Percentiles rank a stretch among this genome's conserved stretches.
Evolutionary conservation across 2,888 invertebrate species (phyloP).

Genomic region (Lottia scabra): DNA sequence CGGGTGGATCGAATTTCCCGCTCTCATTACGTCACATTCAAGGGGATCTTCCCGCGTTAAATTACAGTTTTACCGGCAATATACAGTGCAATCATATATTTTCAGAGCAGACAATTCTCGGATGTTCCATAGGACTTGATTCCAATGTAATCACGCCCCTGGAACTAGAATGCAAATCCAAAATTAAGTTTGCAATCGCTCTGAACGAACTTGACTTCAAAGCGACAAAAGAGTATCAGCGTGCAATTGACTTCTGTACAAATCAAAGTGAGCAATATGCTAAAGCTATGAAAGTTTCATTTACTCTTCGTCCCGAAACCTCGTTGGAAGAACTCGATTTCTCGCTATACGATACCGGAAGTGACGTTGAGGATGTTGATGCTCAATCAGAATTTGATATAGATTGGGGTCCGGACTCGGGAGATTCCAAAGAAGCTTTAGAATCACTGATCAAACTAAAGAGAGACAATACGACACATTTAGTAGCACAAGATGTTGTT

Average conservation of each 20-base stretch:
- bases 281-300: constrained; percentile 42
- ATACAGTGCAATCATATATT: constrained; percentile 35
- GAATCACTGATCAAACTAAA: neutral
- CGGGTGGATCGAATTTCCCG: constrained; percentile 34
- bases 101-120: constrained; percentile 43
- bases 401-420: constrained; percentile 33
- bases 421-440: constrained; percentile 1
- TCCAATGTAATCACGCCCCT: constrained; percentile 29
- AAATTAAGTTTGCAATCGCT: constrained; percentile 37
- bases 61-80: constrained; percentile 38
- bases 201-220: constrained; percentile 42
- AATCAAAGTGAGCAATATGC: constrained; percentile 37
- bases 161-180: constrained; percentile 40
- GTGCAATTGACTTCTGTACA: constrained; percentile 42
- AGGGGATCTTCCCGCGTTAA: constrained; percentile 41
- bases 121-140: constrained; percentile 36
- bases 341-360: constrained; percentile 25
- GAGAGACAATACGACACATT: neutral
- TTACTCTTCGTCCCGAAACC: constrained; percentile 37
- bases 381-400: constrained; percentile 46
- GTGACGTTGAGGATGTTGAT: constrained; percentile 42
- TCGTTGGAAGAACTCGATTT: constrained; percentile 24
- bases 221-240: constrained; percentile 33
- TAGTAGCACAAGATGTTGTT: neutral
- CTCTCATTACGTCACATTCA: constrained; percentile 36